These are phyloP conservation scores for Pelodytes ibericus DNA, from an alignment of 2,797 vertebrate genomes.

Conservation along the genomic window DNA sequence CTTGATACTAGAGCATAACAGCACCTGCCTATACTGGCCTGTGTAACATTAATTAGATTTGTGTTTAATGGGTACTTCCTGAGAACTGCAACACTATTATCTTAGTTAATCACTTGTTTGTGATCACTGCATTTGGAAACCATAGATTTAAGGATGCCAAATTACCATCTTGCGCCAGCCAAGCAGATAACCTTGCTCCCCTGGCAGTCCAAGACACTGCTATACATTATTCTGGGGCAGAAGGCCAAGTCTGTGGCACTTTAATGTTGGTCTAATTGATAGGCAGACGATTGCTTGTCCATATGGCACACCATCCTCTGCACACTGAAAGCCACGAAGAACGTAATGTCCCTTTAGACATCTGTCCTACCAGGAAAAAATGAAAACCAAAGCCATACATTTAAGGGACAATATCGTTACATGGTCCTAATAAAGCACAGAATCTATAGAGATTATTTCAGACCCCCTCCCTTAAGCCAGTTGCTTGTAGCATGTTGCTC, in stretches of 20 bases:
- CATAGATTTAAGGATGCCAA: constrained; percentile 44
- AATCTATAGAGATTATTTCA: not conserved
- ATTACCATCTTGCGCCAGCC: constrained; percentile 45
- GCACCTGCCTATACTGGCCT: not conserved
- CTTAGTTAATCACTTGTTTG: constrained; percentile 54
- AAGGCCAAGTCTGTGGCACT: constrained; percentile 50
- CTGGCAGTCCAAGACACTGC: constrained; percentile 45
- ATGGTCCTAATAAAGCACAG: too few species aligned
- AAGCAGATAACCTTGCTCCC: constrained; percentile 55
- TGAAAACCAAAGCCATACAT: not conserved
- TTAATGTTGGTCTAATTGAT: constrained; percentile 52
- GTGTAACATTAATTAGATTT: constrained; percentile 38
- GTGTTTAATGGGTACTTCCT: constrained; percentile 30
- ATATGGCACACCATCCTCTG: constrained; percentile 43
- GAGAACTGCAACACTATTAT: constrained; percentile 44
- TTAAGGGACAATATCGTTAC: not conserved
- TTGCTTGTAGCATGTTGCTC: too few species aligned
- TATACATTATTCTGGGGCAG: constrained; percentile 53
- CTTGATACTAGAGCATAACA: not conserved
- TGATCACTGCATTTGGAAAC: constrained; percentile 50
- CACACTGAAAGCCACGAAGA: constrained; percentile 28
- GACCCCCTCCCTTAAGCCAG: too few species aligned
- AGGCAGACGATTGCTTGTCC: constrained; percentile 42
- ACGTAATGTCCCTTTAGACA: constrained; percentile 16
- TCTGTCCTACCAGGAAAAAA: constrained; percentile 21